Conservation (phyloP, 2,113 vertebrate species). For the Thalassarche chlororhynchos region DNA sequence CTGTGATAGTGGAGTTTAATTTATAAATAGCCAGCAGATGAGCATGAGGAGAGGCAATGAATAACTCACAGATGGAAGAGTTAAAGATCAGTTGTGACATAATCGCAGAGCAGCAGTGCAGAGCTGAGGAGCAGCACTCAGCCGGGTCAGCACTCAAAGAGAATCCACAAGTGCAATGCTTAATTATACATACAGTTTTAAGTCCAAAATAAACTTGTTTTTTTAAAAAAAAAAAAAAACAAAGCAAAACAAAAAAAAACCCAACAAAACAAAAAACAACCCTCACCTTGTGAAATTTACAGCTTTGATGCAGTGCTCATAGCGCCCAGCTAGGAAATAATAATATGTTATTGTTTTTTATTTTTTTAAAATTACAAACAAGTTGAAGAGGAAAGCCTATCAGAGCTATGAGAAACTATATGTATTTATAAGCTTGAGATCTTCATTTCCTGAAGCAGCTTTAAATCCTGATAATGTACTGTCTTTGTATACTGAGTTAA, state of each 20-base stretch:
- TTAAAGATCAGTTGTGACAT: slow-evolving; percentile 27
- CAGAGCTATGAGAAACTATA: slow-evolving; percentile 20
- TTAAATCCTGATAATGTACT: background rate
- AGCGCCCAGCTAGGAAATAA: slow-evolving; percentile 3
- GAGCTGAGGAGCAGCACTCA: background rate
- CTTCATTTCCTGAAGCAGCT: slow-evolving; percentile 12
- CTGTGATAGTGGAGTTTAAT: slow-evolving; percentile 24
- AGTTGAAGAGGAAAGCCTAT: background rate
- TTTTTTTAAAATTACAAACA: background rate
- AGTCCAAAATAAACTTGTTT: background rate
- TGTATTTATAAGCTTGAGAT: slow-evolving; percentile 35
- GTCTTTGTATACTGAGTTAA: background rate
- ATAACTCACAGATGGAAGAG: slow-evolving; percentile 35
- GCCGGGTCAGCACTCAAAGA: background rate
- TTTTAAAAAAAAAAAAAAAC: background rate
- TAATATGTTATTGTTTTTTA: background rate
- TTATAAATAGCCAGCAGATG: slow-evolving; percentile 34
- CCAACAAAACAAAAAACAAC: background rate
- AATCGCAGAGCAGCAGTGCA: background rate
- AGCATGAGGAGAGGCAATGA: slow-evolving; percentile 29
- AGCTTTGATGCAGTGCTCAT: slow-evolving; percentile 5
- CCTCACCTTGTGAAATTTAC: background rate
- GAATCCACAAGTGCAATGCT: slow-evolving; percentile 5
- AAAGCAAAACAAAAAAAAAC: background rate
- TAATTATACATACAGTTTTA: slow-evolving; percentile 1